phyloP scores from a whole-genome alignment of 2,888 invertebrate genomes.

The Blastobasis lacticolella region DNA sequence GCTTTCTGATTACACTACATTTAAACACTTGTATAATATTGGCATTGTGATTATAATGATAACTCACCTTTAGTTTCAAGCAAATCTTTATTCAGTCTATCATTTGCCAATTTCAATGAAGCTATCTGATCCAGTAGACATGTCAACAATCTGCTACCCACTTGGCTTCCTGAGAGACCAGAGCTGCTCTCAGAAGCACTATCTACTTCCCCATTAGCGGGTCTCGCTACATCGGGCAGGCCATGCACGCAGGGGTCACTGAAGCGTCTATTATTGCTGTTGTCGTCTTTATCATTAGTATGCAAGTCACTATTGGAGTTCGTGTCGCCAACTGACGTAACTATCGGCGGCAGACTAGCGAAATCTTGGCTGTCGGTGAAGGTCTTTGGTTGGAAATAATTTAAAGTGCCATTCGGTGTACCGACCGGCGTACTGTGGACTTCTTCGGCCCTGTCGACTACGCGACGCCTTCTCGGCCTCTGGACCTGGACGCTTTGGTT shows the following conservation, averaged over 20 bases:
- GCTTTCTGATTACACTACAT: too few species aligned
- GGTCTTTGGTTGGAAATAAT: constrained; percentile 56
- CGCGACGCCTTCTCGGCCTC: constrained; percentile 46
- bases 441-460: constrained; percentile 46
- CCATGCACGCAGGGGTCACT: constrained; percentile 80
- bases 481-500: constrained; percentile 53
- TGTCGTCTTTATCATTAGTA: constrained; percentile 68
- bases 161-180: constrained; percentile 64
- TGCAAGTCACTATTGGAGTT: constrained; percentile 63
- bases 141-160: constrained; percentile 74
- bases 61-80: constrained; percentile 80
- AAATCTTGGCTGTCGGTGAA: constrained; percentile 66
- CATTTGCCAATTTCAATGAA: constrained; percentile 80
- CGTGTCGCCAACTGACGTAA: constrained; percentile 69
- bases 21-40: background rate
- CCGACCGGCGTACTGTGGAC: constrained; percentile 35
- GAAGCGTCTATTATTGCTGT: constrained; percentile 73
- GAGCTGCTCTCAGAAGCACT: constrained; percentile 72
- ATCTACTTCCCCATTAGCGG: constrained; percentile 64
- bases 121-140: constrained; percentile 83
- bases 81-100: constrained; percentile 83
- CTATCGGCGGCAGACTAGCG: constrained; percentile 82
- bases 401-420: constrained; percentile 28
- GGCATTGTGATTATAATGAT: background rate
- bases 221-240: constrained; percentile 51